Evolutionary conservation across 2,888 invertebrate genomes (phyloP).

Genomic region (Acleris sparsana): DNA sequence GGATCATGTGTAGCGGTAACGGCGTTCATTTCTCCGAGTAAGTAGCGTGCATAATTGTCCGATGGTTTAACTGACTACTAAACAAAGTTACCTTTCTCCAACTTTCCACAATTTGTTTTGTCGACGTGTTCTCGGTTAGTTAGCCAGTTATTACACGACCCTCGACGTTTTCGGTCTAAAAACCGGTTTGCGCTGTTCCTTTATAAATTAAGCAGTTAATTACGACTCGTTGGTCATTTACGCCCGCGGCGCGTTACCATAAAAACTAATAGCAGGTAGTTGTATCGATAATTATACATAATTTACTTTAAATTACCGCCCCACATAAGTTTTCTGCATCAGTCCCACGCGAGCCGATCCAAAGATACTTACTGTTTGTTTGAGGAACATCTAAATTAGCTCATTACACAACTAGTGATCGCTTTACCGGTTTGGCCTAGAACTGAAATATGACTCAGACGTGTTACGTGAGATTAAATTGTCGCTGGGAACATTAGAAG

Average conservation of each 20-base stretch:
- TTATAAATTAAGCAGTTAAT: conserved; percentile 67
- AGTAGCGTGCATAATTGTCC: conserved; percentile 28
- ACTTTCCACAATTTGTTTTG: conserved; percentile 34
- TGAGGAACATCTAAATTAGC: conserved; percentile 7
- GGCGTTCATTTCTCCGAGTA: conserved; percentile 17
- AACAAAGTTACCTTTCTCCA: conserved; percentile 33
- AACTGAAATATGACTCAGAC: conserved; percentile 24
- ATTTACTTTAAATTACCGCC: conserved; percentile 54
- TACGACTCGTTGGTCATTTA: conserved; percentile 54
- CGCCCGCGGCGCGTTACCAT: conserved; percentile 52
- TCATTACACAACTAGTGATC: conserved; percentile 27
- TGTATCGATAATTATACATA: conserved; percentile 57
- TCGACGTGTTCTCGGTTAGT: conserved; percentile 30
- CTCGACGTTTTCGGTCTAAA: conserved; percentile 44
- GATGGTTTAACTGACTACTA: conserved; percentile 24
- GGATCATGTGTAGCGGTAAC: conserved; percentile 23
- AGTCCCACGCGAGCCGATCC: conserved; percentile 1
- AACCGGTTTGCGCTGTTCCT: conserved; percentile 55
- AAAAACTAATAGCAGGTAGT: conserved; percentile 56
- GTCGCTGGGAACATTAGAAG: conserved; percentile 33
- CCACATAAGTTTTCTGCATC: conserved; percentile 24
- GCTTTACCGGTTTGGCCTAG: conserved; percentile 38
- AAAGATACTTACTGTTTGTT: conserved; percentile 11
- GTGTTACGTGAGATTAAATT: conserved; percentile 34
- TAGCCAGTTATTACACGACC: conserved; percentile 36